Conservation (phyloP, 2,113 vertebrate genomes). For the Hyla sarda region DNA sequence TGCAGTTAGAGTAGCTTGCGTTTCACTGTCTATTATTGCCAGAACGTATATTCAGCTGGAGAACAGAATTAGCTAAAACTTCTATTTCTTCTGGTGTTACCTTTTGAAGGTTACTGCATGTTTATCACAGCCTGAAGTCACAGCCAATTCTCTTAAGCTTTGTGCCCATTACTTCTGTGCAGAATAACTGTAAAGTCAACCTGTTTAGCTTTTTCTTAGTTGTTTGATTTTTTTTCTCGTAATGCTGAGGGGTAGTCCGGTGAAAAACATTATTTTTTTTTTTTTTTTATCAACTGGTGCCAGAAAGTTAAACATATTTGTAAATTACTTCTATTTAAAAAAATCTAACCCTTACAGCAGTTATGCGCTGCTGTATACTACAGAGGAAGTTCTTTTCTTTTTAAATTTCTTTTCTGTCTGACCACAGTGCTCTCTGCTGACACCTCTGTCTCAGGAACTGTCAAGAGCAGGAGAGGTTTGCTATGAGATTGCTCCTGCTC, state of each 20-base stretch:
- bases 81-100: slow-evolving; percentile 1
- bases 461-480: too few relatives aligned
- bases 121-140: slow-evolving; percentile 53
- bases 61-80: slow-evolving; percentile 36
- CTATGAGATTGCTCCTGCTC: too few relatives aligned
- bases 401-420: too few relatives aligned
- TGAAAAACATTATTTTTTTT: too few relatives aligned
- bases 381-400: too few relatives aligned
- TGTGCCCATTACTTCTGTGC: slow-evolving; percentile 8
- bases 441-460: too few relatives aligned
- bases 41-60: not conserved
- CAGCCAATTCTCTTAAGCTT: slow-evolving; percentile 11
- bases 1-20: not conserved
- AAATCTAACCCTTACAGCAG: too few relatives aligned
- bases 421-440: too few relatives aligned
- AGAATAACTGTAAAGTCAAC: slow-evolving; percentile 26
- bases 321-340: too few relatives aligned
- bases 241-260: too few relatives aligned
- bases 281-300: not conserved
- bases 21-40: not conserved
- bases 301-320: too few relatives aligned
- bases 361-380: too few relatives aligned
- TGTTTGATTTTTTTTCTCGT: not conserved
- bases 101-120: slow-evolving; percentile 57
- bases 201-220: slow-evolving; percentile 13